Evolutionary conservation across 2,797 vertebrate species (phyloP).

Genomic region (Chloroceryle inda): DNA sequence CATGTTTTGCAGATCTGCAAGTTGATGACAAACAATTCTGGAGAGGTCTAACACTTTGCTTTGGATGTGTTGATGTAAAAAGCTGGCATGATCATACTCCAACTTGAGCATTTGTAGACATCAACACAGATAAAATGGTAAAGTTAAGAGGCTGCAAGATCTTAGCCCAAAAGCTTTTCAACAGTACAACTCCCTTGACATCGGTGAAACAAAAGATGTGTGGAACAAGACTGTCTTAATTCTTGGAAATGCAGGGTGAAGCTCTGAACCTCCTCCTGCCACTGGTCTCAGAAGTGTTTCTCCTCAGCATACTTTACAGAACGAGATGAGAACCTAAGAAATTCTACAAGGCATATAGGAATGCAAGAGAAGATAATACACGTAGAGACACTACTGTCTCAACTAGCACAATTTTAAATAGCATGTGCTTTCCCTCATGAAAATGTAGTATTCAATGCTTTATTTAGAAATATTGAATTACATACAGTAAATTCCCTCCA

Average conservation of each 20-base stretch:
- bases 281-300: neutral
- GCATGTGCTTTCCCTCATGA: neutral
- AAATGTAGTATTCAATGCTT: neutral
- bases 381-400: neutral
- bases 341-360: neutral
- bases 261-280: neutral
- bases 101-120: slow-evolving; percentile 48
- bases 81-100: slow-evolving; percentile 36
- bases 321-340: neutral
- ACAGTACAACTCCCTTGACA: neutral
- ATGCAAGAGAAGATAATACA: neutral
- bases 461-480: neutral
- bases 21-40: slow-evolving; percentile 71
- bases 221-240: neutral
- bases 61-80: slow-evolving; percentile 58
- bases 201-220: neutral
- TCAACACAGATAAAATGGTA: slow-evolving; percentile 49
- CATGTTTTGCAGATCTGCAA: slow-evolving; percentile 58
- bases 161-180: slow-evolving; percentile 30
- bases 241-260: neutral
- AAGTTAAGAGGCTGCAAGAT: slow-evolving; percentile 34
- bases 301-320: neutral
- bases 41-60: slow-evolving; percentile 66
- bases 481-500: neutral
- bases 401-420: neutral